Evolutionary conservation across 2,797 vertebrate genomes (phyloP).

Genomic region (Synanceia verrucosa): DNA sequence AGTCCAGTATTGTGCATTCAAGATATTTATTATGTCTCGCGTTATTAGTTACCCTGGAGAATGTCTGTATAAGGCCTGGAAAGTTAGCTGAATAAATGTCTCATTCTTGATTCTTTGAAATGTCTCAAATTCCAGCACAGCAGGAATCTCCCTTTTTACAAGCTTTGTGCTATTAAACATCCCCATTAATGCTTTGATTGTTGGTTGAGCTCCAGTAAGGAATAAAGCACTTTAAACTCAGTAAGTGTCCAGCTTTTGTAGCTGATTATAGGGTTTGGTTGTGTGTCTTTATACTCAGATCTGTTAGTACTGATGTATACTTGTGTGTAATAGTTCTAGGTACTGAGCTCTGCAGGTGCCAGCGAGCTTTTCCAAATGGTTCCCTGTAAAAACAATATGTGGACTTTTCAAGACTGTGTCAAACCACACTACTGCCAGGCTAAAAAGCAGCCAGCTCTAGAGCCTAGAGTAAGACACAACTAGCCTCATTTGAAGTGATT

Average conservation of each 20-base stretch:
- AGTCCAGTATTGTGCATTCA: not conserved
- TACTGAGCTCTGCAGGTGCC: not conserved
- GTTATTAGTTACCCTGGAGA: not conserved
- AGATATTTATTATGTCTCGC: not conserved
- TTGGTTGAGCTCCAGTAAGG: not conserved
- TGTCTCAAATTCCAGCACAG: not conserved
- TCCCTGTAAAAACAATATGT: not conserved
- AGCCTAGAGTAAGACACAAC: not conserved
- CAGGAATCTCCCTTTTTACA: not conserved
- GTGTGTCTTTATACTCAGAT: not conserved
- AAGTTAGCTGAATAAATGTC: not conserved
- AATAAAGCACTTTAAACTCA: not conserved
- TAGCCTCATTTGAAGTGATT: slow-evolving; percentile 44
- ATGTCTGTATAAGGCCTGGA: not conserved
- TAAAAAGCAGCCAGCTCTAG: slow-evolving; percentile 15
- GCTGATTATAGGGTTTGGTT: not conserved
- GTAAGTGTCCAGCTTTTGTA: not conserved
- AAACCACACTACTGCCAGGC: not conserved
- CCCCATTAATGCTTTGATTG: not conserved
- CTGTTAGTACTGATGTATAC: not conserved
- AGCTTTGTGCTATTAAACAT: not conserved
- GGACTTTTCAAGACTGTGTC: slow-evolving; percentile 2
- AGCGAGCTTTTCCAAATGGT: too few relatives aligned
- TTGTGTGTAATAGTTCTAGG: not conserved
- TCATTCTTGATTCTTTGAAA: not conserved